Base-by-base conservation (phyloP, 35 echinoderm and acorn worm species). In the Ophioderma brevispina region DNA sequence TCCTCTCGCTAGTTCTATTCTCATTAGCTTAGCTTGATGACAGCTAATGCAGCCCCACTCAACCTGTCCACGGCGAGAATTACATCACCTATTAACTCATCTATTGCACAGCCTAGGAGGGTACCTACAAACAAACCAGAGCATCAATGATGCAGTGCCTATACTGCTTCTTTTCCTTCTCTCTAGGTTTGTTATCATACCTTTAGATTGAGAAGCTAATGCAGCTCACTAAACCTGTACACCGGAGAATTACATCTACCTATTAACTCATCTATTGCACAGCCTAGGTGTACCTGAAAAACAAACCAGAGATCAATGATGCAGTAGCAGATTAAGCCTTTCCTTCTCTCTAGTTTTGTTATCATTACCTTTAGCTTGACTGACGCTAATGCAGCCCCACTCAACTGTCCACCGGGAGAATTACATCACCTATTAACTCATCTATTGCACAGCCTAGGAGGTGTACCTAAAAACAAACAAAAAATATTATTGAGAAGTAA, bases 301-400 rank as follows among this genome's bases (percentile, higher is more conserved):
- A n/a, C n/a, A n/a, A n/a, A n/a, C n/a, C n/a, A n/a, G n/a, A n/a
- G n/a, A n/a, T n/a, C n/a, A n/a, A n/a, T n/a, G n/a, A n/a, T n/a
- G n/a, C n/a, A n/a, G n/a, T n/a, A n/a, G n/a, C n/a, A n/a, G n/a
- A n/a, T n/a, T n/a, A n/a, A n/a, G n/a, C n/a, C n/a, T n/a, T n/a
- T n/a, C n/a, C n/a, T n/a, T n/a, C n/a, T n/a, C n/a, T n/a, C n/a
- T n/a, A n/a, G n/a, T n/a, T 46, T 46, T 8, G 17, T 32, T 55
- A 6, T 35, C 0, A 76, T 40, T 46, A 95, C 94, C 94, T 80
- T 81, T 76, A 32, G 94, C 79, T 88, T 91, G 89, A n/a, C 86
- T 95, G 17, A 83, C 89, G 94, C 94, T 40, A 92, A 79, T 23
- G 94, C 94, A 75, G 86, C 76, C 4, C 94, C 94, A 50, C 40